Conservation (phyloP, 2,113 vertebrate genomes). For the Rousettus leschenaultii region DNA sequence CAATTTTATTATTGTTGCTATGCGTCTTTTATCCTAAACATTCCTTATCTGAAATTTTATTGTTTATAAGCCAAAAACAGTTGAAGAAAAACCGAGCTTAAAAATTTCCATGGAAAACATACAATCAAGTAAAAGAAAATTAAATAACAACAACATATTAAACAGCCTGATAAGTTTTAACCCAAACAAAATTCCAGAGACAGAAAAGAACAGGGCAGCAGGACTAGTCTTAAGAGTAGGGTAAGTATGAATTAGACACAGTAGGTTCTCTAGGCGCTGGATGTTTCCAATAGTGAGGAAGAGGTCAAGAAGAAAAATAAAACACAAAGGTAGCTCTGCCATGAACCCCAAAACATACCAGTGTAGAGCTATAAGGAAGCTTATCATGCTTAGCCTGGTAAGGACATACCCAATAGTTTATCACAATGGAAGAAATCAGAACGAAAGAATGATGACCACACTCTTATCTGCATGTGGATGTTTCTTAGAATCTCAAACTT, state of each 20-base stretch:
- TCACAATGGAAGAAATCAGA: not conserved
- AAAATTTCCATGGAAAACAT: not conserved
- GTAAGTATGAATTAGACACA: not conserved
- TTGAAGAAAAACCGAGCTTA: not conserved
- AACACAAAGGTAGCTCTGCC: not conserved
- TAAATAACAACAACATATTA: not conserved
- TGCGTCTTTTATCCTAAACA: not conserved
- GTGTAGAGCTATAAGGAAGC: not conserved
- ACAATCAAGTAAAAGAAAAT: not conserved
- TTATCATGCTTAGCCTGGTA: not conserved
- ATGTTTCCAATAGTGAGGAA: not conserved
- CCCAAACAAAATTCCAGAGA: not conserved
- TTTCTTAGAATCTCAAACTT: slow-evolving; percentile 21
- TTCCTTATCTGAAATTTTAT: not conserved
- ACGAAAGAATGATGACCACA: not conserved
- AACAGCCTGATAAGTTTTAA: not conserved
- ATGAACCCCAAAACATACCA: not conserved
- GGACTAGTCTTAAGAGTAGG: not conserved
- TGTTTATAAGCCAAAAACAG: not conserved
- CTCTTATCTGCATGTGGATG: not conserved
- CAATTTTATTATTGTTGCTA: not conserved
- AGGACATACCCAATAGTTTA: not conserved
- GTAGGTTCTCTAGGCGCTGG: not conserved
- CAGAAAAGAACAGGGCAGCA: not conserved
- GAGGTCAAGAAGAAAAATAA: not conserved